These are phyloP conservation scores for Dimorphilus gyrociliatus DNA, from an alignment of 2,888 invertebrate genomes.

Conservation along the genomic window DNA sequence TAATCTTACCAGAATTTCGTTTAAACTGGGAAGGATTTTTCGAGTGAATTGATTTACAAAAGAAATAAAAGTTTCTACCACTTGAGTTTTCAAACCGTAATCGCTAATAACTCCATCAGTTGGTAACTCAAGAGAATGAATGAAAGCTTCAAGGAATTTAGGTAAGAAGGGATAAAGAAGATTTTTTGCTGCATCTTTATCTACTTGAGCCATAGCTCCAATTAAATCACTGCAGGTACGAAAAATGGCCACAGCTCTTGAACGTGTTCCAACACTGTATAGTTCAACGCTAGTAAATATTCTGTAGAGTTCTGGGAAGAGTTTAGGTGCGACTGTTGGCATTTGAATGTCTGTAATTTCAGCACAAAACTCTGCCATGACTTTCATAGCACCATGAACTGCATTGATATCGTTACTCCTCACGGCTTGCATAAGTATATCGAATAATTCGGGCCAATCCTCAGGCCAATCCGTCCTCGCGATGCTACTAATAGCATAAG, in stretches of 20 bases:
- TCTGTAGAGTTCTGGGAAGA: slow-evolving; percentile 52
- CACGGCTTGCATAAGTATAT: slow-evolving; percentile 49
- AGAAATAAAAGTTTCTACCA: too few species aligned
- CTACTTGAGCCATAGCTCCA: slow-evolving; percentile 41
- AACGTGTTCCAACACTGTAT: slow-evolving; percentile 46
- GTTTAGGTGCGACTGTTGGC: slow-evolving; percentile 50
- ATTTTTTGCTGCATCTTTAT: slow-evolving; percentile 43
- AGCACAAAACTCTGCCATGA: slow-evolving; percentile 47
- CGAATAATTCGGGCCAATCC: slow-evolving; percentile 52
- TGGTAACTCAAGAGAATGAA: slow-evolving; percentile 43
- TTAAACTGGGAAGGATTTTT: too few species aligned
- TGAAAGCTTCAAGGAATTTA: slow-evolving; percentile 49
- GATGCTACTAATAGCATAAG: slow-evolving; percentile 53
- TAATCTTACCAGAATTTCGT: too few species aligned
- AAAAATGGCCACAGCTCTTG: slow-evolving; percentile 51
- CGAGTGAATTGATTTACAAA: too few species aligned
- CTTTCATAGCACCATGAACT: slow-evolving; percentile 56
- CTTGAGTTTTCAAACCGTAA: slow-evolving; percentile 49
- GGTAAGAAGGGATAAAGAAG: slow-evolving; percentile 51
- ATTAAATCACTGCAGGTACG: slow-evolving; percentile 47
- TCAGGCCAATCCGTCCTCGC: slow-evolving; percentile 58
- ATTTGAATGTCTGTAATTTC: slow-evolving; percentile 50
- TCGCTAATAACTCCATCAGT: slow-evolving; percentile 44
- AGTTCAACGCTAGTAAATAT: slow-evolving; percentile 46
- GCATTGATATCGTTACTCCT: slow-evolving; percentile 42